Base-by-base conservation (phyloP, 2,797 vertebrate genomes). In the Gadopsis bispinosus region DNA sequence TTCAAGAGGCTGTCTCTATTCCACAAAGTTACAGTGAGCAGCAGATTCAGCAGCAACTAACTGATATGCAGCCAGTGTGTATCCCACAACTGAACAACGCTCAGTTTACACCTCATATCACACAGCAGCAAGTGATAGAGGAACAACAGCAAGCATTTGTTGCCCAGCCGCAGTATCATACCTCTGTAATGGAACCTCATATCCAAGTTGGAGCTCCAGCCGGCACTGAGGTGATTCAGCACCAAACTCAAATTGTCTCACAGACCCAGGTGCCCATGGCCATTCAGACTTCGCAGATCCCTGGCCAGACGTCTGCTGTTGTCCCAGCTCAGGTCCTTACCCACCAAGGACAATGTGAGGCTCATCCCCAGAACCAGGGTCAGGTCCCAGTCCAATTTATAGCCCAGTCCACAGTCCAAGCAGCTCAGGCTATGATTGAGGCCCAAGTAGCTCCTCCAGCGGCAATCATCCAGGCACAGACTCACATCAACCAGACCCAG, bases 131-230 rank as follows among this genome's bases (percentile, higher is more conserved):
- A 59, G 47, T 74, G 12, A 73, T 88, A 4, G 94, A 95, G 55
- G 93, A 93, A 59, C 91, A 91, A 19, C 91, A 92, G 59, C 91
- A 94, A 80, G 67, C 76, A 29, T 85, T 91, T 71, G 78, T 69
- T 48, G 51, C 75, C 56, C 93, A 89, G 65, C 74, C 88, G 7
- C 89, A 91, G 55, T 90, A 89, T 56, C 90, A 73, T 31, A 75
- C 87, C 17, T 85, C 93, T 60, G 70, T 81, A 7, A 81, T 88
- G 77, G 94, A 95, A 70, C 69, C 92, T 55, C 87, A 81, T 68
- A 68, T 90, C 39, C 90, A 93, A 60, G 43, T 81, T 53, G 83
- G 84, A 33, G 80, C 83, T 82, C 89, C 91, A 56, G 66, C 22
- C 16, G 37, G 56, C 48, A 19, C 75, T 71, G 90, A 96, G 80